A percentile compares a stretch with the other conserved stretches of the same genome.
Evolutionary conservation across 2,113 vertebrate genomes (phyloP).

Genomic region (Gila orcuttii): DNA sequence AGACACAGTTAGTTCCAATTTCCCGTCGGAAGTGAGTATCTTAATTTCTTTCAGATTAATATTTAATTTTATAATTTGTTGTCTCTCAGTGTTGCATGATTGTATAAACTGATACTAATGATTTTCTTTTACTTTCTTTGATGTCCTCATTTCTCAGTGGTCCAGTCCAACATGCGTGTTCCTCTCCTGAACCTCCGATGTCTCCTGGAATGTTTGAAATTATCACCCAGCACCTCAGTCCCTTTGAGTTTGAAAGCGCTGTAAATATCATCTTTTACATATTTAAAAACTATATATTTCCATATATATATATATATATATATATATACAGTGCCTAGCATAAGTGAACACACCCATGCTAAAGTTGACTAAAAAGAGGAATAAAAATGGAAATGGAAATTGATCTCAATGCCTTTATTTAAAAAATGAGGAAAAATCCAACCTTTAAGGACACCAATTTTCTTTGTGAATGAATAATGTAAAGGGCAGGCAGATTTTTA

Average conservation of each 20-base stretch:
- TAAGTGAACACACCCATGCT: too few species aligned
- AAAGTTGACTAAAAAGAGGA: too few species aligned
- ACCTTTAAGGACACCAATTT: too few species aligned
- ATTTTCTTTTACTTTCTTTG: conserved; percentile 55
- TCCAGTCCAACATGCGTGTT: conserved; percentile 76
- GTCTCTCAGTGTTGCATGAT: not conserved
- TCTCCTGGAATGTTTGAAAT: conserved; percentile 92
- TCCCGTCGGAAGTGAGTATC: conserved; percentile 88
- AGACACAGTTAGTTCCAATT: conserved; percentile 90
- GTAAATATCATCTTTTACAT: conserved; percentile 71
- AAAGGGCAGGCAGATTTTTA: too few species aligned
- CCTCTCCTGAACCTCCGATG: conserved; percentile 91
- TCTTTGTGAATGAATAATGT: too few species aligned
- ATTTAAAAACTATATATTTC: not conserved
- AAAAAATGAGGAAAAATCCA: too few species aligned
- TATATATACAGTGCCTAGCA: too few species aligned
- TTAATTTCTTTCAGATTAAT: not conserved
- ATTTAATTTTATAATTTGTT: not conserved
- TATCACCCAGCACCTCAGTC: conserved; percentile 88
- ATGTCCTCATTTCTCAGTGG: conserved; percentile 61
- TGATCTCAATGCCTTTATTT: too few species aligned
- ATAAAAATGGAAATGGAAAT: too few species aligned
- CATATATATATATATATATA: too few species aligned
- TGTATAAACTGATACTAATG: not conserved
- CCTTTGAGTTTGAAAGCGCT: conserved; percentile 84